Evolutionary conservation across 2,797 vertebrate species (phyloP).

Genomic region (Enteromius trimaculatus): DNA sequence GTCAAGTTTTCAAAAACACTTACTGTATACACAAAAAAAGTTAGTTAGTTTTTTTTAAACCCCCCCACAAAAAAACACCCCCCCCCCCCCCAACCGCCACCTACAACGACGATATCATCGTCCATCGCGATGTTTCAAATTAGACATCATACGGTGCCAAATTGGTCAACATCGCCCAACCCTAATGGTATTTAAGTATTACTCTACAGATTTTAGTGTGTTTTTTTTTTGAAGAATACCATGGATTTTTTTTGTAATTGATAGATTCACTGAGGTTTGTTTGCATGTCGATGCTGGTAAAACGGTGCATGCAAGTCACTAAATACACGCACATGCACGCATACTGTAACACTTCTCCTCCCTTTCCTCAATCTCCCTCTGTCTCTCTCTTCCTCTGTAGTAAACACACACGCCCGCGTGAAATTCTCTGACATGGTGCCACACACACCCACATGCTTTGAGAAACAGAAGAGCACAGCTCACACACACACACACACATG

Average conservation of each 20-base stretch:
- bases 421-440: constrained; percentile 57
- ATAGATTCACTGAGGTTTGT: neutral
- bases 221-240: neutral
- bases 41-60: too few relatives aligned
- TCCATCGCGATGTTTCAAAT: too few relatives aligned
- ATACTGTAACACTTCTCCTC: constrained; percentile 49
- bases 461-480: constrained; percentile 59
- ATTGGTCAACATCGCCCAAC: too few relatives aligned
- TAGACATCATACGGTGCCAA: too few relatives aligned
- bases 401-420: constrained; percentile 61
- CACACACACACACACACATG: constrained; percentile 22
- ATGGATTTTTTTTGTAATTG: neutral
- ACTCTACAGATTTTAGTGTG: neutral
- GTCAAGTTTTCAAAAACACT: neutral
- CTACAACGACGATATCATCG: too few relatives aligned
- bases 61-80: too few relatives aligned
- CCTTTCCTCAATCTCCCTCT: constrained; percentile 43
- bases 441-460: constrained; percentile 72
- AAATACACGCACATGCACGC: constrained; percentile 42
- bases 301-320: constrained; percentile 33
- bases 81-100: too few relatives aligned
- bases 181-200: neutral
- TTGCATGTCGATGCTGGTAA: constrained; percentile 24
- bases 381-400: constrained; percentile 66
- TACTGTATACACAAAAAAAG: too few relatives aligned